phyloP scores from a whole-genome alignment of 2,797 vertebrate species.

The Iguana delicatissima region DNA sequence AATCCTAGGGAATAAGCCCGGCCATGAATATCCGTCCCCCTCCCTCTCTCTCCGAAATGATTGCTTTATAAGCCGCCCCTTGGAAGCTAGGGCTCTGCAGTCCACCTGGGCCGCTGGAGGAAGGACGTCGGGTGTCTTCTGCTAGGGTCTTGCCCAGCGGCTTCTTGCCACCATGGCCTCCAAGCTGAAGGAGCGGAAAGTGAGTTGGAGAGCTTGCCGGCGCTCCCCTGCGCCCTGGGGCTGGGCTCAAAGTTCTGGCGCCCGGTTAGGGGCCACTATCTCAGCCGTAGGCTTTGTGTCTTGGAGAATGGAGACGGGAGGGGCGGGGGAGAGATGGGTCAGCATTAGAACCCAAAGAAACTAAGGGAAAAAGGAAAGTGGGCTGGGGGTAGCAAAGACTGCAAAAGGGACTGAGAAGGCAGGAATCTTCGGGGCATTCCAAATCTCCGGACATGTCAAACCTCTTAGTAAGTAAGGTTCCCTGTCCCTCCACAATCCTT shows the following conservation, averaged over 20 bases:
- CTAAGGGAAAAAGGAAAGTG: not conserved
- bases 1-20: conserved; percentile 95
- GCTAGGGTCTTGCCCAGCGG: conserved; percentile 34
- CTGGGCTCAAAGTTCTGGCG: not conserved
- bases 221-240: not conserved
- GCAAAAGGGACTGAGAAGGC: not conserved
- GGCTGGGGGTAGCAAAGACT: not conserved
- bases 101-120: conserved; percentile 72
- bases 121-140: conserved; percentile 59
- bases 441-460: not conserved
- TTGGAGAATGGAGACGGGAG: not conserved
- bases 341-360: not conserved
- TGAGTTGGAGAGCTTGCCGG: conserved; percentile 76
- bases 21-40: conserved; percentile 85
- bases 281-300: not conserved
- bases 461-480: not conserved
- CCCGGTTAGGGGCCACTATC: not conserved
- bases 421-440: not conserved
- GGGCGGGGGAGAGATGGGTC: not conserved
- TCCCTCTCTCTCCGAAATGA: conserved; percentile 79
- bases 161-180: conserved; percentile 86
- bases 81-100: conserved; percentile 76
- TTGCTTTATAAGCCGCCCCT: conserved; percentile 89
- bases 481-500: not conserved
- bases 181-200: conserved; percentile 94